These are phyloP conservation scores for Caenorhabditis sp. DNA, from an alignment of 2,888 invertebrate species.

Conservation along the genomic window DNA sequence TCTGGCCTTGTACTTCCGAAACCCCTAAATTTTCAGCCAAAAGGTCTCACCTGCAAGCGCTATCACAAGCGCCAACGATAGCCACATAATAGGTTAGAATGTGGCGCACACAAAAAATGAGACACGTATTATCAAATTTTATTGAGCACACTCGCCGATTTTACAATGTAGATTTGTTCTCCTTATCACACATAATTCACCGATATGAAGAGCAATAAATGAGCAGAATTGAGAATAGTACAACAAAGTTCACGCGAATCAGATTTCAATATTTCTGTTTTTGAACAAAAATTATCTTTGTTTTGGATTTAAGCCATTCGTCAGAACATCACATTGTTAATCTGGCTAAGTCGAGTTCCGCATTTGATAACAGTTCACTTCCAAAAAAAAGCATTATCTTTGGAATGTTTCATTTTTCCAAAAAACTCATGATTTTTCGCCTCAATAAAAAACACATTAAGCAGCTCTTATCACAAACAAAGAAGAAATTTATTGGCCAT, in stretches of 20 bases:
- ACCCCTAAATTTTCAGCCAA: too few species aligned
- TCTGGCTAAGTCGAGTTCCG: too few species aligned
- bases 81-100: neutral
- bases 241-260: neutral
- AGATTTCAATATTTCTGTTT: neutral
- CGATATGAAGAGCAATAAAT: neutral
- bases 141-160: too few species aligned
- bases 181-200: neutral
- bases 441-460: neutral
- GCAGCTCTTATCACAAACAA: neutral
- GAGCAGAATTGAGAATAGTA: neutral
- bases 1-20: too few species aligned
- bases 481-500: neutral
- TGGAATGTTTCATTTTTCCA: neutral
- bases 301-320: too few species aligned
- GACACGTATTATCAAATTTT: neutral
- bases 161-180: neutral
- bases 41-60: neutral
- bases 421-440: neutral
- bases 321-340: too few species aligned
- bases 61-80: neutral
- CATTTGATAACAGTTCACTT: neutral
- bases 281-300: too few species aligned
- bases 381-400: neutral
- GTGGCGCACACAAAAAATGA: neutral